These are phyloP conservation scores for Troides aeacus DNA, from an alignment of 2,888 invertebrate genomes.

Conservation along the genomic window DNA sequence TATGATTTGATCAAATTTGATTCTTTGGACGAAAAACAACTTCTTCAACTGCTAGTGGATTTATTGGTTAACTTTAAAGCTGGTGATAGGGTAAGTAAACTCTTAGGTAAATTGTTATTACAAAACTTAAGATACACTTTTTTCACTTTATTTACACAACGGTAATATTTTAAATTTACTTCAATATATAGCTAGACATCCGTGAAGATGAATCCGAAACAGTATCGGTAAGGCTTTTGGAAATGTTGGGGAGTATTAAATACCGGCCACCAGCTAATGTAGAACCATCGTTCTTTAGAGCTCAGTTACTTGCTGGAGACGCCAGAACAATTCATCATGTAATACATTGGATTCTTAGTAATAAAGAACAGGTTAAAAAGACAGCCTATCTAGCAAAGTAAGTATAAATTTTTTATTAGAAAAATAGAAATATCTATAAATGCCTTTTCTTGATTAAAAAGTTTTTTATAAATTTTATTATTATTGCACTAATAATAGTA, in stretches of 20 bases:
- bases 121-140: too few species aligned
- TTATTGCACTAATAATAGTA: not conserved
- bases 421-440: not conserved
- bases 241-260: slow-evolving; percentile 87
- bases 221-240: slow-evolving; percentile 85
- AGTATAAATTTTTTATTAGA: not conserved
- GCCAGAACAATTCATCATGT: slow-evolving; percentile 87
- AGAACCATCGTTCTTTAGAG: slow-evolving; percentile 67
- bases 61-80: slow-evolving; percentile 86
- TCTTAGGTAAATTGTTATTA: not conserved
- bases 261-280: slow-evolving; percentile 83
- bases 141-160: too few species aligned
- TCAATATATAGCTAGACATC: slow-evolving; percentile 79
- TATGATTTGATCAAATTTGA: slow-evolving; percentile 93
- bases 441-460: not conserved
- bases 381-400: slow-evolving; percentile 91
- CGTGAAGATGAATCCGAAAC: slow-evolving; percentile 88
- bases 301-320: slow-evolving; percentile 82
- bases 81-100: slow-evolving; percentile 77
- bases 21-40: slow-evolving; percentile 85
- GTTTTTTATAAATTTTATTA: too few species aligned
- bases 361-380: slow-evolving; percentile 87
- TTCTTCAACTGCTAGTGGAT: slow-evolving; percentile 89
- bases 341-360: slow-evolving; percentile 88
- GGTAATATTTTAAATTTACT: not conserved